Percentiles rank a stretch among this genome's conserved stretches.
Evolutionary conservation across 2,113 vertebrate species (phyloP).

Genomic region (Tupaia chinensis): DNA sequence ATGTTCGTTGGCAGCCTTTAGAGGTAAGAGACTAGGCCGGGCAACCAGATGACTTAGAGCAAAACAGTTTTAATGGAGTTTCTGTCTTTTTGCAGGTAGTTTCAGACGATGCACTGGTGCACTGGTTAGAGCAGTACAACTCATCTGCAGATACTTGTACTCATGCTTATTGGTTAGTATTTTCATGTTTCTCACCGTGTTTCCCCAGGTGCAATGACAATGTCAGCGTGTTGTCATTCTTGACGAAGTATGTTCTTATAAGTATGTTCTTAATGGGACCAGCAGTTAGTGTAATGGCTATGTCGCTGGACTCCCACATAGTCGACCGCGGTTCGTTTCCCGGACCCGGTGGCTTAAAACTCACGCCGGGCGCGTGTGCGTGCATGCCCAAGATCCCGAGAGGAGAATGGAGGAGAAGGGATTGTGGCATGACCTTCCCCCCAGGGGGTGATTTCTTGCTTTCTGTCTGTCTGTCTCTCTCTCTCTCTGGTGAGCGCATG

Average conservation of each 20-base stretch:
- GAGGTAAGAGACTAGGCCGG: neutral
- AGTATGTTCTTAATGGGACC: neutral
- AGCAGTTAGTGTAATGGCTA: no score
- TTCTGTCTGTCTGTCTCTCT: no score
- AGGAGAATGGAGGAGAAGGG: no score
- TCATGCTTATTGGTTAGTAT: conserved; percentile 96
- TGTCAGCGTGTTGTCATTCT: neutral
- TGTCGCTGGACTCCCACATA: no score
- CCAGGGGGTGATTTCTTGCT: no score
- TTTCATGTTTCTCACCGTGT: neutral
- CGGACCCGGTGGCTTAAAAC: no score
- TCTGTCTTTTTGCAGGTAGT: conserved; percentile 89
- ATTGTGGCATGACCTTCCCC: no score
- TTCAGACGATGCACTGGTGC: conserved; percentile 95
- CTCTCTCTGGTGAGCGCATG: no score
- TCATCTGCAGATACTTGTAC: conserved; percentile 96
- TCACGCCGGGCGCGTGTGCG: no score
- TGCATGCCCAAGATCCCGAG: no score
- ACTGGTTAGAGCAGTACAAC: conserved; percentile 97
- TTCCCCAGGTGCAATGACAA: neutral
- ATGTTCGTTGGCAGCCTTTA: neutral
- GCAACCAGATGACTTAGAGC: neutral
- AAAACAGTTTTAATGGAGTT: neutral
- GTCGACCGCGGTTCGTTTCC: no score
- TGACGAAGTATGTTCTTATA: neutral